phyloP scores from a whole-genome alignment of 2,797 vertebrate genomes.

The Pipistrellus pygmaeus region DNA sequence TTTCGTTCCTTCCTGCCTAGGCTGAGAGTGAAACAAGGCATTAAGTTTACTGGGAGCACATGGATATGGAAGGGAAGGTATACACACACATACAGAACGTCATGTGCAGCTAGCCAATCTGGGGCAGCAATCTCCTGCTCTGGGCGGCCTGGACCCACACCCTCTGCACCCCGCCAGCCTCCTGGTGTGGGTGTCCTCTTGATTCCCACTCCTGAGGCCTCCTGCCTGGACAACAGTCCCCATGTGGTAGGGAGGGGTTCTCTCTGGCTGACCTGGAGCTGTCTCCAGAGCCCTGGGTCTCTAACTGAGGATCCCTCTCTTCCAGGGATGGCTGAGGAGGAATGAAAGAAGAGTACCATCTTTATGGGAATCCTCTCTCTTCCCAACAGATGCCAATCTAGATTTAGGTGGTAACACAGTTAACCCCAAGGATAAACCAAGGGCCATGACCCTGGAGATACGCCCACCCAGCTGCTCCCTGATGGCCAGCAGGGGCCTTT shows the following conservation, averaged over 20 bases:
- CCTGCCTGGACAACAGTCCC: not conserved
- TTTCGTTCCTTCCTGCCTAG: not conserved
- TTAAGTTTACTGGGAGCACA: not conserved
- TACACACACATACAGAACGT: not conserved
- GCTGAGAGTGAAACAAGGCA: not conserved
- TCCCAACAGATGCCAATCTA: not conserved
- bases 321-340: not conserved
- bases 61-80: not conserved
- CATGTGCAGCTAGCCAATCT: not conserved
- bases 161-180: not conserved
- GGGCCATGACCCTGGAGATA: not conserved
- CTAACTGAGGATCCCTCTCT: not conserved
- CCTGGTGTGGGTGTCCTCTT: not conserved
- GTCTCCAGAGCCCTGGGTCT: not conserved
- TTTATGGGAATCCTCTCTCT: not conserved
- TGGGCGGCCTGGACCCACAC: accelerated
- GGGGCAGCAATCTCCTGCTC: not conserved
- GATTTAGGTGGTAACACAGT: not conserved
- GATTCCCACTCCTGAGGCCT: not conserved
- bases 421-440: not conserved
- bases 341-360: not conserved
- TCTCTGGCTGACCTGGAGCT: not conserved
- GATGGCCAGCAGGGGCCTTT: not conserved
- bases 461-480: not conserved
- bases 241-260: not conserved